phyloP scores from a whole-genome alignment of 2,113 vertebrate genomes.

The Cheirogaleus medius region DNA sequence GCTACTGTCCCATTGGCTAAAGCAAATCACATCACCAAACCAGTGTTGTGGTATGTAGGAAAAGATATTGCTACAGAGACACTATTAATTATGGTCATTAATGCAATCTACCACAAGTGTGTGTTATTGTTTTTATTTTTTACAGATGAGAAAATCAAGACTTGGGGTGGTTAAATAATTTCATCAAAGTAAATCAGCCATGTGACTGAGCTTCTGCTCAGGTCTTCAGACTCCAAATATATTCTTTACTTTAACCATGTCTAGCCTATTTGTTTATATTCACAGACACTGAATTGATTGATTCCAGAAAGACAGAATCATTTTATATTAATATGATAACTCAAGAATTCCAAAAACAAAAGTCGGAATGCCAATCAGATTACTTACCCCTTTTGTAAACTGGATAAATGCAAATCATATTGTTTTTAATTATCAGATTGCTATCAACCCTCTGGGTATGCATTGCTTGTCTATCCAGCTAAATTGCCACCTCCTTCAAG shows the following conservation, averaged over 20 bases:
- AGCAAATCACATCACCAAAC: neutral
- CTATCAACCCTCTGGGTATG: neutral
- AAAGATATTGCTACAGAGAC: neutral
- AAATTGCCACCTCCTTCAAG: neutral
- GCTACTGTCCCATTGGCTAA: neutral
- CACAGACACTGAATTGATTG: neutral
- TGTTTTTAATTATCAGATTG: neutral
- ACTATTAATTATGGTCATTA: neutral
- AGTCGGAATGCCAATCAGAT: neutral
- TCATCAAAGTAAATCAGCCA: neutral
- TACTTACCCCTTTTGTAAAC: neutral
- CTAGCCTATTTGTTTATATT: neutral
- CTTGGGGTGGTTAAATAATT: neutral
- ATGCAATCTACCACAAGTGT: neutral
- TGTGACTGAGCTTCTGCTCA: neutral
- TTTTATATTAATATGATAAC: neutral
- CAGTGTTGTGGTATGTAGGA: neutral
- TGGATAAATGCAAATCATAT: neutral
- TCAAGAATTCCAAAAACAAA: neutral
- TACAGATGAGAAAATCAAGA: neutral
- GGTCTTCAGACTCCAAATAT: neutral
- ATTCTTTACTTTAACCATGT: neutral
- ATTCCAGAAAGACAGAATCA: neutral
- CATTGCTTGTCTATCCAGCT: neutral
- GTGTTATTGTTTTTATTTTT: conserved; percentile 29